phyloP scores from a whole-genome alignment of 1,140 invertebrate genomes.

The Batillaria attramentaria region DNA sequence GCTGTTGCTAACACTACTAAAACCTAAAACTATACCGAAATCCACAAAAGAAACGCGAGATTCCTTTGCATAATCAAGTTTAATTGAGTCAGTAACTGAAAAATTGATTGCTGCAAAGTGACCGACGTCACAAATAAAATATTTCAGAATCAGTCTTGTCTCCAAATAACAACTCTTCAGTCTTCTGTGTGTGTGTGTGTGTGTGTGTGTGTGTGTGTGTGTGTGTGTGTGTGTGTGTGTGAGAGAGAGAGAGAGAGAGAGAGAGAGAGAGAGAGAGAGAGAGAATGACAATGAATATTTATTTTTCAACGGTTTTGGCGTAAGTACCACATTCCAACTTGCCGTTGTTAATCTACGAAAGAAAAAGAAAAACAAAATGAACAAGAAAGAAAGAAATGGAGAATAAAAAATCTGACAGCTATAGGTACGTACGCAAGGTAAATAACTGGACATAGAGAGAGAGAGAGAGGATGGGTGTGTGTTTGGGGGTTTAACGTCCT shows the following conservation, averaged over 20 bases:
- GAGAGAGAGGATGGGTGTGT: too few relatives aligned
- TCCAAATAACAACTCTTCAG: neutral
- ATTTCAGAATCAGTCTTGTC: neutral
- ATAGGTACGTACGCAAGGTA: too few relatives aligned
- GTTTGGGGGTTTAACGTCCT: too few relatives aligned
- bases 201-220: constrained; percentile 2
- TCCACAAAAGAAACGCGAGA: neutral
- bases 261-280: neutral
- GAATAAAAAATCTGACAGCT: too few relatives aligned
- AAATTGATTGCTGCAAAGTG: too few relatives aligned
- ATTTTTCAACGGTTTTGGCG: too few relatives aligned
- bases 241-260: constrained; percentile 2
- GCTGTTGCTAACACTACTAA: neutral
- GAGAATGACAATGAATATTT: neutral
- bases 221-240: neutral
- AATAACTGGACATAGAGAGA: too few relatives aligned
- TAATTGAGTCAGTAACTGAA: too few relatives aligned
- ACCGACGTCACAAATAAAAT: neutral
- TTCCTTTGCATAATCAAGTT: neutral
- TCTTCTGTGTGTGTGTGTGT: neutral
- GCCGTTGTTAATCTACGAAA: too few relatives aligned
- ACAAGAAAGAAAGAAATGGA: too few relatives aligned
- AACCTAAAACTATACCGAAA: neutral
- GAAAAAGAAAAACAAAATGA: too few relatives aligned
- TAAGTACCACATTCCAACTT: too few relatives aligned